Conservation (phyloP, 1,140 invertebrate genomes). For the Helicoverpa zea region DNA sequence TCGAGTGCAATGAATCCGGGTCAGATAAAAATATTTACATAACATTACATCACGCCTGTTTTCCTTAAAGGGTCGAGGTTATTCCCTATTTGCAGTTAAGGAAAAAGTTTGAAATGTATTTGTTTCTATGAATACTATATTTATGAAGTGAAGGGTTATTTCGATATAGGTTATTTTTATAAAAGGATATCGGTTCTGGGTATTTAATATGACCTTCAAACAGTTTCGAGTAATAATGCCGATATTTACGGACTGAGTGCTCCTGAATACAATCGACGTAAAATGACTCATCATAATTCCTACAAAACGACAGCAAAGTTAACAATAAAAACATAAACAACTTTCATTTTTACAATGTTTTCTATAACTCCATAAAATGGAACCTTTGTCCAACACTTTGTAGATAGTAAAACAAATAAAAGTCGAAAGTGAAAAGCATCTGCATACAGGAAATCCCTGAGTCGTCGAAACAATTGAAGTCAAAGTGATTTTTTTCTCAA, state of each 20-base stretch:
- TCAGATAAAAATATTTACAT: too few relatives aligned
- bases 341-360: constrained; percentile 20
- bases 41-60: too few relatives aligned
- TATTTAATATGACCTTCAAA: background rate
- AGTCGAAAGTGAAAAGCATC: constrained; percentile 31
- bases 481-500: constrained; percentile 23
- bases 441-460: constrained; percentile 40
- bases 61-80: too few relatives aligned
- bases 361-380: constrained; percentile 14
- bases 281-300: background rate
- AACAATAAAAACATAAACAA: constrained; percentile 23
- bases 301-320: constrained; percentile 5
- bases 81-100: too few relatives aligned
- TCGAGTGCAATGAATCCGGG: background rate
- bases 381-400: constrained; percentile 10
- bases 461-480: constrained; percentile 32
- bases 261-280: background rate
- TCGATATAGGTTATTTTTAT: too few relatives aligned
- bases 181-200: background rate
- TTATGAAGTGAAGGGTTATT: too few relatives aligned
- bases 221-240: background rate
- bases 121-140: too few relatives aligned
- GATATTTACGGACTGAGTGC: background rate
- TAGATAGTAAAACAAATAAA: background rate
- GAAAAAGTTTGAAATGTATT: too few relatives aligned